These are phyloP conservation scores for Promerops cafer DNA, from an alignment of 2,113 vertebrate genomes.

Conservation along the genomic window DNA sequence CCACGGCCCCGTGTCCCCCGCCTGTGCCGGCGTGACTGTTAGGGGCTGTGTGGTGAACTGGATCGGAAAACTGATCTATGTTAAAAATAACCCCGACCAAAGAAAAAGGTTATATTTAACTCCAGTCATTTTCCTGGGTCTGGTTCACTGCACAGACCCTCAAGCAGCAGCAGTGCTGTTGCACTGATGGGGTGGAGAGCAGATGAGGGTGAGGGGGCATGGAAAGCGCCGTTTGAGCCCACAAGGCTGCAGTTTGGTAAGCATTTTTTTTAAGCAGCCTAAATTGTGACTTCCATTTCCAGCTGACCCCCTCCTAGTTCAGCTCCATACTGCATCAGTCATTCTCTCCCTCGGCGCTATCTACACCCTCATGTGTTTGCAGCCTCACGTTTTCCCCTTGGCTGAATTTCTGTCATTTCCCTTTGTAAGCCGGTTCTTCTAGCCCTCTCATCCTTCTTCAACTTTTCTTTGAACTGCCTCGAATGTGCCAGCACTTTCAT, in stretches of 20 bases:
- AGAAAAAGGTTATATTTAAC: conserved; percentile 62
- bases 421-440: conserved; percentile 55
- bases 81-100: conserved; percentile 40
- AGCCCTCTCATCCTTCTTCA: conserved; percentile 58
- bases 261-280: background rate
- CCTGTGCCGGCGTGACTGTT: background rate
- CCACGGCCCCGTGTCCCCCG: background rate
- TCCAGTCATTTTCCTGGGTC: conserved; percentile 14
- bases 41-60: conserved; percentile 3
- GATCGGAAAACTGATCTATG: background rate
- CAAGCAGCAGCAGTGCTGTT: background rate
- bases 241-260: background rate
- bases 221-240: background rate
- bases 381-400: conserved; percentile 57
- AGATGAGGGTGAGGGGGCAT: background rate
- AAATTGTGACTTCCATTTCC: conserved; percentile 21
- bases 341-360: background rate
- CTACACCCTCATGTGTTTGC: conserved; percentile 47
- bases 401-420: conserved; percentile 62
- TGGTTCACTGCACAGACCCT: conserved; percentile 47
- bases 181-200: background rate
- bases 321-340: background rate
- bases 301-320: conserved; percentile 16
- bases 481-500: conserved; percentile 59
- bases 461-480: conserved; percentile 62